These are phyloP conservation scores for Heterocephalus glaber DNA, from an alignment of 2,113 vertebrate species.

Conservation along the genomic window DNA sequence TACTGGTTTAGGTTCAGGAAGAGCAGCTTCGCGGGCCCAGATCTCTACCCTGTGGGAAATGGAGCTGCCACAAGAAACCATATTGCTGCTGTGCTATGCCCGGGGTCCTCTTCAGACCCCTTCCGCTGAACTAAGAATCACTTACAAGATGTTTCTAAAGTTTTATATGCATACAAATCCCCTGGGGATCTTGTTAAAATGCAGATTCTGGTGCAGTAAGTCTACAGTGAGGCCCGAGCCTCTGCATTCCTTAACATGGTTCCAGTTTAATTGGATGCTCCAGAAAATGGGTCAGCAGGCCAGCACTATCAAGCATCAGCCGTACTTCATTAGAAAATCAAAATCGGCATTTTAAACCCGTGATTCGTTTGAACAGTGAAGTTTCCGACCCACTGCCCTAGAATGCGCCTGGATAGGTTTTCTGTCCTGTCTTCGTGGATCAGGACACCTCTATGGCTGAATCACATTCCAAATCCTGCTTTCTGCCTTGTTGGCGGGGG, in stretches of 20 bases:
- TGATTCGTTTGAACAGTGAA: background rate
- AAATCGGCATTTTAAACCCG: constrained; percentile 27
- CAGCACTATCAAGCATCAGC: background rate
- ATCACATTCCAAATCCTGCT: constrained; percentile 8
- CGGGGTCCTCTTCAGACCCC: background rate
- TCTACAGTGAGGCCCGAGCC: background rate
- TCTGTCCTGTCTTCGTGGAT: constrained; percentile 21
- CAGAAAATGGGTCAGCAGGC: background rate
- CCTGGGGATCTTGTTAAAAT: constrained; percentile 17
- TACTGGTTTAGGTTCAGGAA: constrained; percentile 56
- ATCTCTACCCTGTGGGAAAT: background rate
- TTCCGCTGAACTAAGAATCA: background rate
- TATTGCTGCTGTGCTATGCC: background rate
- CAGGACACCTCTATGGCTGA: background rate
- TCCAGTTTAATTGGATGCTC: background rate
- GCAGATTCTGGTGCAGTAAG: background rate
- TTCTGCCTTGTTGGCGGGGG: background rate
- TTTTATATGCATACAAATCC: background rate
- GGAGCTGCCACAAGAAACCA: constrained; percentile 18
- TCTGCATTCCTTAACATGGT: background rate
- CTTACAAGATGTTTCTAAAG: background rate
- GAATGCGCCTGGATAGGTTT: background rate
- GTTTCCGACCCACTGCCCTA: background rate
- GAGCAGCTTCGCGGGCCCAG: background rate
- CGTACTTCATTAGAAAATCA: constrained; percentile 9